Conservation (phyloP, 2,888 invertebrate genomes). For the Cylindroiulus punctatus region DNA sequence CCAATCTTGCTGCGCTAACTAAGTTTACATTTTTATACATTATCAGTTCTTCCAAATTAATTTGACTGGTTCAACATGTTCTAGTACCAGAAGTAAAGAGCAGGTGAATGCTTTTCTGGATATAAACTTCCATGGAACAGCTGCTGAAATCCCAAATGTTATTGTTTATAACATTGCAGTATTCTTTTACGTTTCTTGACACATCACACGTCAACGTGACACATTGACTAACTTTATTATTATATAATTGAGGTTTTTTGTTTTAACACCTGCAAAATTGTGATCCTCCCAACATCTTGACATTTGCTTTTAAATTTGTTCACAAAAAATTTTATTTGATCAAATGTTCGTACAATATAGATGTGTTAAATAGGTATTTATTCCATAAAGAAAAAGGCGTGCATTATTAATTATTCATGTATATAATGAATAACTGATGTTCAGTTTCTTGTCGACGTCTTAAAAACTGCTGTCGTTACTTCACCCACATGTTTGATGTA, state of each 20-base stretch:
- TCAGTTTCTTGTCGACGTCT: slow-evolving; percentile 6
- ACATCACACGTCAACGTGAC: not conserved
- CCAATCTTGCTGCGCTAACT: not conserved
- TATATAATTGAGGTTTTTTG: not conserved
- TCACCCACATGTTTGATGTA: slow-evolving; percentile 50
- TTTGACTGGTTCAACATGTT: not conserved
- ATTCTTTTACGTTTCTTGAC: not conserved
- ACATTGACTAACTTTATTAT: not conserved
- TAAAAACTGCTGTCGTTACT: slow-evolving; percentile 52
- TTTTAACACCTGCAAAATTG: too few species aligned
- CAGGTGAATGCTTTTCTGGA: too few species aligned
- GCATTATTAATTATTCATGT: too few species aligned
- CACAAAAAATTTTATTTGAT: not conserved
- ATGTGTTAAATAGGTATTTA: slow-evolving; percentile 14
- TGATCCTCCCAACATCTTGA: too few species aligned
- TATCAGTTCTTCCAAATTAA: not conserved
- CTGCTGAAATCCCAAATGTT: not conserved
- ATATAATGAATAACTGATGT: not conserved
- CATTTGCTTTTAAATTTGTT: not conserved
- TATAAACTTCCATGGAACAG: not conserved
- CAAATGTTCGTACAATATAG: not conserved
- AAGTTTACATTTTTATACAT: not conserved
- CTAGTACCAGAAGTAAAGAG: too few species aligned
- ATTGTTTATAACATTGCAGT: not conserved
- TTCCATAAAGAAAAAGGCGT: slow-evolving; percentile 16